Evolutionary conservation across 2,888 invertebrate species (phyloP), one percentile per base, ranked within the genome.

Genomic region (Meteorus cinctellus): DNA sequence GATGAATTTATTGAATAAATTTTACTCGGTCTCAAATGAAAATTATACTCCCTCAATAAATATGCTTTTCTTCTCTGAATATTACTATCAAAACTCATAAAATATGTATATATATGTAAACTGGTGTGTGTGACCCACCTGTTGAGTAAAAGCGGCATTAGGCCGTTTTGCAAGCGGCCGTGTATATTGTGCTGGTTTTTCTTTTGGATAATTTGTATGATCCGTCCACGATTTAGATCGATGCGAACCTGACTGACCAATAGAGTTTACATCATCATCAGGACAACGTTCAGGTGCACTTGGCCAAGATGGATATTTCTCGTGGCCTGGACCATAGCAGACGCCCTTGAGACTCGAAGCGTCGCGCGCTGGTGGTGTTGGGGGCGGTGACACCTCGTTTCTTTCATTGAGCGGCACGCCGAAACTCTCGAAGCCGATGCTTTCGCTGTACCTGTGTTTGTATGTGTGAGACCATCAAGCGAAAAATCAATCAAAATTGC

Each of bases 291-390:
- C 91, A 41, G 92, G 91, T 41, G 92, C 92, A 80, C 93, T 93
- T 19, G 95, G 94, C 94, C 94, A 94, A 78, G 94, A 94, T 1
- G 94, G 94, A 86, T 93, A 94, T 86, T 94, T 94, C 88, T 94
- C 94, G 90, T 94, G 94, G 78, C 93, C 94, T 77, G 94, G 93
- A 65, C 93, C 93, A 90, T 93, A 93, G 83, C 92, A 92, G 84
- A 93, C 92, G 81, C 92, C 92, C 87, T 93, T 93, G 86, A 94
- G 92, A 85, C 93, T 93, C 78, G 94, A 93, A 36, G 93, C 92
- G 89, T 94, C 94, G 82, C 94, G 90, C 67, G 93, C 93, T 62
- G 94, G 94, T 45, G 93, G 92, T 78, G 91, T 91, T 60, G 92
- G 92, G 34, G 92, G 92, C 81, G 92, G 91, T 68, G 92, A 91